Conservation (phyloP, 2,888 invertebrate genomes). For the Glaucopsyche alexis region DNA sequence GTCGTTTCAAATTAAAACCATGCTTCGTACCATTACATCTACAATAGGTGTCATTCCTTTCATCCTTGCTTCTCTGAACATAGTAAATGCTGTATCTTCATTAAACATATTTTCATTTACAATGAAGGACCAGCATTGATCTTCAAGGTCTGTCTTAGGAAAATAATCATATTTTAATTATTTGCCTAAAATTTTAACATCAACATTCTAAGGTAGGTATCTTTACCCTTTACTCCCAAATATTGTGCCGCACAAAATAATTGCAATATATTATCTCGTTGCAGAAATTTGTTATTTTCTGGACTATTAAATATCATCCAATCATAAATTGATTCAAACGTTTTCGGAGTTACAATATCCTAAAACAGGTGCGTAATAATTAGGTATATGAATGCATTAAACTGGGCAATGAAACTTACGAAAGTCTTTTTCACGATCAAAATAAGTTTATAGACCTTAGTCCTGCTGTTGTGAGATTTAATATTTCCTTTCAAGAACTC, state of each 20-base stretch:
- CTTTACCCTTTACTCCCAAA: conserved; percentile 83
- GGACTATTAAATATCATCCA: conserved; percentile 87
- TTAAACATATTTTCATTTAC: conserved; percentile 84
- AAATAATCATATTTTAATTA: conserved; percentile 27
- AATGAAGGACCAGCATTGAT: conserved; percentile 89
- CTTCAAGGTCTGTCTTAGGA: conserved; percentile 80
- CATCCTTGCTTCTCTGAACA: conserved; percentile 82
- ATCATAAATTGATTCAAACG: conserved; percentile 87
- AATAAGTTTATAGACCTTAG: too few species aligned
- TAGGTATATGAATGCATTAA: background rate
- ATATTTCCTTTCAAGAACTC: background rate
- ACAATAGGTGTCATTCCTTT: conserved; percentile 81
- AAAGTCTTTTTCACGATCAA: background rate
- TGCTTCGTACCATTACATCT: conserved; percentile 81
- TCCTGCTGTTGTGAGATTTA: background rate
- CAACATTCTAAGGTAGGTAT: background rate
- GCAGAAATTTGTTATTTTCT: conserved; percentile 83
- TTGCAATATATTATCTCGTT: conserved; percentile 85
- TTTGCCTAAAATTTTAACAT: background rate
- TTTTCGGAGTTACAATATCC: conserved; percentile 71
- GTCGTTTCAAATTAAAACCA: background rate
- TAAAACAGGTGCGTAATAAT: conserved; percentile 41
- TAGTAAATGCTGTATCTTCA: conserved; percentile 87
- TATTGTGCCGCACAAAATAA: conserved; percentile 86
- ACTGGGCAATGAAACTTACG: too few species aligned